Evolutionary conservation across 2,888 invertebrate species (phyloP), one percentile per base, ranked within the genome.

Genomic region (Caenorhabditis imperialis): DNA sequence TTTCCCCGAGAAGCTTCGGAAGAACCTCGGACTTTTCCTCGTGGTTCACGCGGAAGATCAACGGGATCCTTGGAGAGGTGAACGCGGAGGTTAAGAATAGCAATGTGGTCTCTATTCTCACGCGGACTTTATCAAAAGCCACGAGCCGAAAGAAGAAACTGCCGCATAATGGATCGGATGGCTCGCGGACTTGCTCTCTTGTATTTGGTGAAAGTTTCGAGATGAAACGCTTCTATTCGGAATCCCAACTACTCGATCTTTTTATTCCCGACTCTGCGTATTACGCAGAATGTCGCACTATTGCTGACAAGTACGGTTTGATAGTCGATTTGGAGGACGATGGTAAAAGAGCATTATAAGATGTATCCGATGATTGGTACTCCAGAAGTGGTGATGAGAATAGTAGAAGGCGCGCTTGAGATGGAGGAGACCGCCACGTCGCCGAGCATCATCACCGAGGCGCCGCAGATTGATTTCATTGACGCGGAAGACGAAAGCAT

Each of bases 281-380:
- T 69, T 53, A 33, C 16, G 50, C 51, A 5, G 75, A 75, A 45
- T 70, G 69, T 33, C 62, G 63, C 3, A 14, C 45, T 0, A 75
- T 70, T 14, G 65, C 55, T 30, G 75, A 75, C 38, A 57, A 55
- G 16, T 70, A 75, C 58, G 75, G 75, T 3, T 35, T 75, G 12
- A 62, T 75, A 27, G 62, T 75, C 3, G 62, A 74, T 53, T 10
- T 50, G 33, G 58, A 51, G 33, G 50, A 63, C 44, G 69, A 69
- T 38, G 69, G 58, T 69, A 53, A 25, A 2, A 0, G 16, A 22
- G 5, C 10, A 30, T 7, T 30, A 30, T 30, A 30, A 25, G 25
- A 47, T 14, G n/a, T 12, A 47, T 27, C 18, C n/a, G n/a, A 14
- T 47, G 3, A 16, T 57, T 30, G 1, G n/a, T 22, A 6, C 18